Percentiles rank a stretch among this genome's conserved stretches.
Conservation (phyloP, 2,113 vertebrate species). For the Uria lomvia region DNA sequence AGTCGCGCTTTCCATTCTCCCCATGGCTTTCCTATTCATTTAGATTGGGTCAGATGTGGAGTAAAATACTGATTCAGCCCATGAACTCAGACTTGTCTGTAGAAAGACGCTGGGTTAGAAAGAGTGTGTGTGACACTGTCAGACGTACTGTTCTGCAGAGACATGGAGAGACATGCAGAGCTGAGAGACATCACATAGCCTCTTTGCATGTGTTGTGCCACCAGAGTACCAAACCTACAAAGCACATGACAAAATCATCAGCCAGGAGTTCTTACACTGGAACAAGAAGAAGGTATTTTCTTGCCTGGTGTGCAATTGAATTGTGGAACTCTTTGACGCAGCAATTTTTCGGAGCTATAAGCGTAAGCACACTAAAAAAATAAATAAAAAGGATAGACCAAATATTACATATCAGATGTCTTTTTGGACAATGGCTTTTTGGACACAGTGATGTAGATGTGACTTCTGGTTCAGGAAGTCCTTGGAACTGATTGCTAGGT, state of each 20-base stretch:
- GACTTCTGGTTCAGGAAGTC: background rate
- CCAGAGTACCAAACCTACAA: background rate
- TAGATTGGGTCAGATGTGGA: background rate
- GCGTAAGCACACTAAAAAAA: background rate
- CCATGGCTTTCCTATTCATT: background rate
- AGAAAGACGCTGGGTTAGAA: background rate
- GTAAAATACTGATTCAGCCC: background rate
- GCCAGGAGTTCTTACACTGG: background rate
- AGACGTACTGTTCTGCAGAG: background rate
- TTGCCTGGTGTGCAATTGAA: background rate
- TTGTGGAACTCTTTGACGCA: background rate
- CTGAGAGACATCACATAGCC: background rate
- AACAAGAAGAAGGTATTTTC: background rate
- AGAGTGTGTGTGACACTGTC: background rate
- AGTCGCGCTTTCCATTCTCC: background rate
- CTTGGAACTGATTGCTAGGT: background rate
- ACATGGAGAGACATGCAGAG: background rate
- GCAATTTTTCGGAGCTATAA: background rate
- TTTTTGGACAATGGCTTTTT: background rate
- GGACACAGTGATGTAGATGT: background rate
- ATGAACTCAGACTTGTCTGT: background rate
- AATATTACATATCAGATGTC: rapidly evolving
- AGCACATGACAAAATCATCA: background rate
- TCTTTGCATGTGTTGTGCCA: background rate
- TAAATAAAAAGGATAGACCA: background rate